Percentiles rank a stretch among this genome's conserved stretches.
These are phyloP conservation scores for Empis stercorea DNA, from an alignment of 2,888 invertebrate species.

Conservation along the genomic window DNA sequence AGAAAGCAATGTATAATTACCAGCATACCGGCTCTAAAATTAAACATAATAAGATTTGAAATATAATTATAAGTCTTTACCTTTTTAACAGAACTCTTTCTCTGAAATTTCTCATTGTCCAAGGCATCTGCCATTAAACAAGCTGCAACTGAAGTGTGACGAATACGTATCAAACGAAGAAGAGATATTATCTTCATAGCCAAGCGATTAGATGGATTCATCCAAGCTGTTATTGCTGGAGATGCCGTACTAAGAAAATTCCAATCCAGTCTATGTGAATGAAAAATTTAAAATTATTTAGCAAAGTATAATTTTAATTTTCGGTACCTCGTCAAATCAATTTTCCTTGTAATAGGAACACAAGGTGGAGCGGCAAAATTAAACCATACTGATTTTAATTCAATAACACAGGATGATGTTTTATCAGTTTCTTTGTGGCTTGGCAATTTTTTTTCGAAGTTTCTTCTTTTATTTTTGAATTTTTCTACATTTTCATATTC, in stretches of 20 bases:
- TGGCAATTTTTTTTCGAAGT: slow-evolving; percentile 32
- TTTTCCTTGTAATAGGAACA: slow-evolving; percentile 85
- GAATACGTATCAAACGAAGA: slow-evolving; percentile 62
- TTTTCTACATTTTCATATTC: slow-evolving; percentile 21
- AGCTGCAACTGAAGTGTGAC: slow-evolving; percentile 78
- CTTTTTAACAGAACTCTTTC: slow-evolving; percentile 34
- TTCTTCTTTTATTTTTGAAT: slow-evolving; percentile 26
- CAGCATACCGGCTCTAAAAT: slow-evolving; percentile 68
- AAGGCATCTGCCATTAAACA: slow-evolving; percentile 91
- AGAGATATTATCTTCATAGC: slow-evolving; percentile 73
- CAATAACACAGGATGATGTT: slow-evolving; percentile 75
- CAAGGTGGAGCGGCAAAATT: slow-evolving; percentile 95
- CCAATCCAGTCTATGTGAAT: slow-evolving; percentile 64
- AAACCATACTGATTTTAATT: slow-evolving; percentile 87
- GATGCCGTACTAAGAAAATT: slow-evolving; percentile 90
- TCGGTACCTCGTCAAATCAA: slow-evolving; percentile 74
- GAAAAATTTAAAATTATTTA: neutral
- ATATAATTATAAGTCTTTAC: too few species aligned
- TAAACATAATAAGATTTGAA: neutral
- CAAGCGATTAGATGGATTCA: slow-evolving; percentile 87
- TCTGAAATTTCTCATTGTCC: slow-evolving; percentile 64
- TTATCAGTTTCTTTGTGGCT: slow-evolving; percentile 54
- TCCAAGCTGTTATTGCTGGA: slow-evolving; percentile 95
- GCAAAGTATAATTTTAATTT: neutral
- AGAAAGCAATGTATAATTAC: slow-evolving; percentile 73